Conservation (phyloP, 2,797 vertebrate genomes). For the Hylomyscus alleni region DNA sequence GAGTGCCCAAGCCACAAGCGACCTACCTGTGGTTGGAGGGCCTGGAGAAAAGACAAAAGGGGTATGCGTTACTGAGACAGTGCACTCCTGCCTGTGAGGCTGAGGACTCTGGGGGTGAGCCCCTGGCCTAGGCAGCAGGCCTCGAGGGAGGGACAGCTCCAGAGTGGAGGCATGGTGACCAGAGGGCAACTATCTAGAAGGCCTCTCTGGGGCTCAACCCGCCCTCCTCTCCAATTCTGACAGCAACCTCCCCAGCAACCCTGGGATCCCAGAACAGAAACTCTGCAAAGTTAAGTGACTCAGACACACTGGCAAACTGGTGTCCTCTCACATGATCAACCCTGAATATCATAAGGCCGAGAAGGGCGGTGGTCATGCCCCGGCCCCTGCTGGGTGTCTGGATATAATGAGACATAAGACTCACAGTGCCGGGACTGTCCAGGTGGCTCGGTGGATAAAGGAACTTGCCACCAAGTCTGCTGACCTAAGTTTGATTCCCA, state of each 20-base stretch:
- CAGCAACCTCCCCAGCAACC: accelerated
- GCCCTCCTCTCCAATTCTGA: background rate
- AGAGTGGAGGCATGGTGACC: background rate
- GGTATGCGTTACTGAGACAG: background rate
- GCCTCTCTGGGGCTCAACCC: background rate
- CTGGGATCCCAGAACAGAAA: accelerated
- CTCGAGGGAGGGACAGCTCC: background rate
- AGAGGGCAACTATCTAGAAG: background rate
- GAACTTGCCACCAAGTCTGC: background rate
- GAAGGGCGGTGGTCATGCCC: accelerated
- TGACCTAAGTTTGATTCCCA: background rate
- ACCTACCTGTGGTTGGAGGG: slow-evolving; percentile 87
- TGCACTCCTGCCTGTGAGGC: accelerated
- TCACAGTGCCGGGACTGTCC: background rate
- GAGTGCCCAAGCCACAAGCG: accelerated
- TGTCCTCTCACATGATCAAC: background rate
- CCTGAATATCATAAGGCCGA: background rate
- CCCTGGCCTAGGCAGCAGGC: background rate
- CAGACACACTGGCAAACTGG: background rate
- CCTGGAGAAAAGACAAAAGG: slow-evolving; percentile 81
- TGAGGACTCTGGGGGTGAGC: accelerated
- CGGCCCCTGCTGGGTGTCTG: background rate
- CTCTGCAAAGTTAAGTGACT: background rate
- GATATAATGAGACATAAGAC: background rate
- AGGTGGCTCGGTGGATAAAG: background rate